A percentile compares a stretch with the other conserved stretches of the same genome.
phyloP scores from a whole-genome alignment of 1,140 invertebrate genomes.

The Rhynchophorus ferrugineus region DNA sequence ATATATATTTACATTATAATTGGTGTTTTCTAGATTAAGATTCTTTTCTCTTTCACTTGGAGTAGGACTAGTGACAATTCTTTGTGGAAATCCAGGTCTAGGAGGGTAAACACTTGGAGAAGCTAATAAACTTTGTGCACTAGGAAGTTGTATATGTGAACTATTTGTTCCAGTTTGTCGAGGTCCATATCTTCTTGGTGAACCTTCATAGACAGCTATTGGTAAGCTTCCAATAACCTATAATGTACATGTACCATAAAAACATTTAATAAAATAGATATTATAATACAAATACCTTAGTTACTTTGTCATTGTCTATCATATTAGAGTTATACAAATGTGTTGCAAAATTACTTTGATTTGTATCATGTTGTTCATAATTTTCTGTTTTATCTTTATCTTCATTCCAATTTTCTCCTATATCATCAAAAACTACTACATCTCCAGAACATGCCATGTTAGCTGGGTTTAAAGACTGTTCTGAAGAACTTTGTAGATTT shows the following conservation, averaged over 20 bases:
- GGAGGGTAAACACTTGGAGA: conserved; percentile 61
- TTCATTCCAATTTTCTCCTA: conserved; percentile 65
- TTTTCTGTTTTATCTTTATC: conserved; percentile 28
- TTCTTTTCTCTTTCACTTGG: conserved; percentile 42
- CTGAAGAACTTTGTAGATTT: conserved; percentile 21
- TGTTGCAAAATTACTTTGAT: conserved; percentile 27
- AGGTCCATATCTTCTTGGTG: conserved; percentile 75
- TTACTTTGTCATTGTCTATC: conserved; percentile 52
- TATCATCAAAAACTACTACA: conserved; percentile 76
- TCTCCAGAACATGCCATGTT: conserved; percentile 49
- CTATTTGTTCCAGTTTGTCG: conserved; percentile 38
- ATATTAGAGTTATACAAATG: conserved; percentile 28
- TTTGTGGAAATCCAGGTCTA: conserved; percentile 65
- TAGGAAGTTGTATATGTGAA: conserved; percentile 45
- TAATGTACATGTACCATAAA: not conserved
- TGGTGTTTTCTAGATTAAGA: conserved; percentile 31
- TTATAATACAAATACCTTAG: conserved; percentile 48
- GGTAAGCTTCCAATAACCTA: conserved; percentile 70
- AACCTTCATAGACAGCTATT: conserved; percentile 86
- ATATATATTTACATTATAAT: conserved; percentile 34
- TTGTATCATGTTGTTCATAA: conserved; percentile 16
- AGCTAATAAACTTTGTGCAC: conserved; percentile 51
- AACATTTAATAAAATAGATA: not conserved
- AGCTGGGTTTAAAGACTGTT: conserved; percentile 35
- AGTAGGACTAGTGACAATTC: conserved; percentile 43